A percentile compares a stretch with the other conserved stretches of the same genome.
Conservation (phyloP, 2,888 invertebrate genomes). For the Harpalus rubripes region DNA sequence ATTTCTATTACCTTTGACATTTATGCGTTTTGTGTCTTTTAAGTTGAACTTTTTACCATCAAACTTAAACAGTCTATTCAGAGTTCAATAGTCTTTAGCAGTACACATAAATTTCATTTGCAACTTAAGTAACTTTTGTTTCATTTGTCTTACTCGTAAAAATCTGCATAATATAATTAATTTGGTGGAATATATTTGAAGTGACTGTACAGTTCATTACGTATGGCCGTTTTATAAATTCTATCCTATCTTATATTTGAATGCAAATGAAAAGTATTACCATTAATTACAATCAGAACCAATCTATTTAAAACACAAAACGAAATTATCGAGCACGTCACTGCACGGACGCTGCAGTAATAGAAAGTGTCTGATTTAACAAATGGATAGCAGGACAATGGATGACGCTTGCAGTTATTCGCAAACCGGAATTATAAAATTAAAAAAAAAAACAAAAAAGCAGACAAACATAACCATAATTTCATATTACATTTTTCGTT, state of each 20-base stretch:
- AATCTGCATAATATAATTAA: slow-evolving; percentile 46
- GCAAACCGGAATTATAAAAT: slow-evolving; percentile 65
- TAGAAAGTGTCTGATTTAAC: slow-evolving; percentile 67
- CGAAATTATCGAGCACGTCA: slow-evolving; percentile 61
- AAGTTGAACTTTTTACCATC: background rate
- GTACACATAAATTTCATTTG: background rate
- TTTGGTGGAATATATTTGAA: slow-evolving; percentile 35
- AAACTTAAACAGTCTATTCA: background rate
- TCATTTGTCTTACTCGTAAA: slow-evolving; percentile 15
- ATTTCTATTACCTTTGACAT: slow-evolving; percentile 19
- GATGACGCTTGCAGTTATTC: slow-evolving; percentile 67
- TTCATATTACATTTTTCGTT: slow-evolving; percentile 67
- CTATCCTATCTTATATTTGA: slow-evolving; percentile 50
- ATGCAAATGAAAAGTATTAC: slow-evolving; percentile 55
- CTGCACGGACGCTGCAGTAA: slow-evolving; percentile 53
- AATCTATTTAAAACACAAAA: slow-evolving; percentile 54
- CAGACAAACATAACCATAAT: slow-evolving; percentile 67
- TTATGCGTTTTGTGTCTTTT: background rate
- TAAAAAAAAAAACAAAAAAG: slow-evolving; percentile 64
- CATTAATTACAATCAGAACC: slow-evolving; percentile 56
- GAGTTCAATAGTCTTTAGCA: background rate
- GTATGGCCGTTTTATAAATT: slow-evolving; percentile 36
- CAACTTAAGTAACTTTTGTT: slow-evolving; percentile 8
- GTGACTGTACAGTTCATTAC: slow-evolving; percentile 22
- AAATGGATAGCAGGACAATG: slow-evolving; percentile 67